Base-by-base conservation (phyloP, 2,888 invertebrate species). In the Hydrotaea diabolus region DNA sequence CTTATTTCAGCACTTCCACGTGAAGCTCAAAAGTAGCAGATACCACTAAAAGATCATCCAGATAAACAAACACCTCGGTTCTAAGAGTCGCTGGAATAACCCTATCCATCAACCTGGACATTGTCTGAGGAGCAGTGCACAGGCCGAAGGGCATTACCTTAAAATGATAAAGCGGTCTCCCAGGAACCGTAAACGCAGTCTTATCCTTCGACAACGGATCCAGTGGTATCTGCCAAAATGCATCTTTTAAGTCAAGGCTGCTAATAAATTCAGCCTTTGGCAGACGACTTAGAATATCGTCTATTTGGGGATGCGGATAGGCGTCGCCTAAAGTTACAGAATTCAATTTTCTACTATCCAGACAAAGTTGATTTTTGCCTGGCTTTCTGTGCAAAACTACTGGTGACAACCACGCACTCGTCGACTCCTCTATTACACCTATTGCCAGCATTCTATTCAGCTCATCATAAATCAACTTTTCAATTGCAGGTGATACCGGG, bases 361-460 rank as follows among this genome's bases (percentile, higher is more conserved):
- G 62, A 21, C 81, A 73, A 8, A 75, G 21, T 43, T 75, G 39
- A 8, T 75, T 75, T 36, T 80, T 79, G 8, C 71, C 66, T 19
- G 72, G 73, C 21, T 83, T 80, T 11, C 62, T n/a, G 3, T 64
- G 69, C 8, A 81, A 15, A 13, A 72, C 80, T 15, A 83, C 69
- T 13, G 82, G 82, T 19, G 80, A 80, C 2, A 74, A 73, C 80
- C 85, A 85, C 5, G 83, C 53, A 17, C 83, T 83, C 8, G 55
- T 75, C 8, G 83, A 83, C 15, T 83, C 79, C 7, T 80, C 83
- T 3, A 83, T 83, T 0, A 80, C 64, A 0, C 36, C 73, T 1
- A 87, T 66, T 0, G 39, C 62, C 2, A 91, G 17, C 90, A 91
- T 91, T 2, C 88, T 62, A 23, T 90, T 89, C 0, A 91, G 85